Evolutionary conservation across 2,888 invertebrate species (phyloP).

Genomic region (Drosophila fungiperda): DNA sequence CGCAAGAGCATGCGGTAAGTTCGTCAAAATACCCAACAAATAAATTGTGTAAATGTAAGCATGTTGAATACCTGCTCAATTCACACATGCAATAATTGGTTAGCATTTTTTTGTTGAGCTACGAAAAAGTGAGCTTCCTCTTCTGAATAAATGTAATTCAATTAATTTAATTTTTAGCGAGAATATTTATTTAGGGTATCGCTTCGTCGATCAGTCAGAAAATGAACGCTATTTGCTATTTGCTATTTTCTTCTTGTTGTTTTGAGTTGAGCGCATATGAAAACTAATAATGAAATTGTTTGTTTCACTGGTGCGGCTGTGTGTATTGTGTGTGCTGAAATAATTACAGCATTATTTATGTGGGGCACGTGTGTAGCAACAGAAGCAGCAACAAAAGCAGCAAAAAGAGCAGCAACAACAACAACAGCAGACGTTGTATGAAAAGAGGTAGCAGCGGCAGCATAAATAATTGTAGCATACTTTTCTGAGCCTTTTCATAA

Average conservation of each 20-base stretch:
- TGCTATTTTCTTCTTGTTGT: constrained; percentile 21
- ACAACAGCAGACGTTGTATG: background rate
- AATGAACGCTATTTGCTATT: background rate
- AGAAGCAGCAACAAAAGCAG: constrained; percentile 1
- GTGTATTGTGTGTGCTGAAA: constrained; percentile 53
- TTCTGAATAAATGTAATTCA: background rate
- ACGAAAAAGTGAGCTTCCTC: too few species aligned
- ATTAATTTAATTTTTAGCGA: background rate
- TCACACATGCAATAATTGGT: background rate
- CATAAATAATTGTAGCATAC: constrained; percentile 49
- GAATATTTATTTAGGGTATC: constrained; percentile 4
- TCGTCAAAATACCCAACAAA: constrained; percentile 32
- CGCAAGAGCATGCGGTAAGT: constrained; percentile 85
- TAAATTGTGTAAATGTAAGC: background rate
- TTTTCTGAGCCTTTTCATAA: constrained; percentile 50
- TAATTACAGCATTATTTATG: constrained; percentile 78
- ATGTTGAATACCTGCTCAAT: background rate
- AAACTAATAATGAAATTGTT: constrained; percentile 79
- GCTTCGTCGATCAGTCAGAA: background rate
- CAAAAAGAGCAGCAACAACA: background rate
- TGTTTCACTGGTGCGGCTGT: constrained; percentile 25
- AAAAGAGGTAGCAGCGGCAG: constrained; percentile 15
- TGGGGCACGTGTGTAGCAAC: constrained; percentile 60
- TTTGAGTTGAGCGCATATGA: constrained; percentile 35
- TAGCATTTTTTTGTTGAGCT: too few species aligned